These are phyloP conservation scores for Pituophis catenifer DNA, from an alignment of 2,113 vertebrate genomes.

Conservation along the genomic window DNA sequence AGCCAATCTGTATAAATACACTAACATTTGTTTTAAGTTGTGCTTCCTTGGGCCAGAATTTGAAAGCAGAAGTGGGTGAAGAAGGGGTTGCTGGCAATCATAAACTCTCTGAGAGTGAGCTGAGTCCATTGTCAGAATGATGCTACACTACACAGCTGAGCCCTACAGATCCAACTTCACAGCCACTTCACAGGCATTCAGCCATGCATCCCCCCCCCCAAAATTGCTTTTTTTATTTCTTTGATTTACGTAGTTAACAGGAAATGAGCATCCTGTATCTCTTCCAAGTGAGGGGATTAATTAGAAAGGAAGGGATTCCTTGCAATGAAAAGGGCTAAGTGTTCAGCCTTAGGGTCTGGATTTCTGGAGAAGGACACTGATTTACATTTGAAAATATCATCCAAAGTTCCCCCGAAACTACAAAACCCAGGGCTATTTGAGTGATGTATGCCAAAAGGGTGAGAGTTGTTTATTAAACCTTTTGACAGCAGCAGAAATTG, in stretches of 20 bases:
- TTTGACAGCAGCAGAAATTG: constrained; percentile 9
- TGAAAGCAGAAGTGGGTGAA: background rate
- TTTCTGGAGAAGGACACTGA: background rate
- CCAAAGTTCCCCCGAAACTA: background rate
- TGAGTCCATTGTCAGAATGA: background rate
- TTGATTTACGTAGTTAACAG: background rate
- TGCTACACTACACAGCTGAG: background rate
- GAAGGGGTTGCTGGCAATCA: background rate
- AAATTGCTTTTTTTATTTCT: background rate
- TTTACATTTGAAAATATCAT: background rate
- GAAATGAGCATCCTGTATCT: background rate
- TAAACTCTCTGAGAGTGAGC: background rate
- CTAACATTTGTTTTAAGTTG: background rate
- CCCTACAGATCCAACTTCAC: background rate
- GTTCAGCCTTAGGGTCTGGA: background rate
- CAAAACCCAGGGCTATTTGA: background rate
- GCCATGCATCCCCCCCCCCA: background rate
- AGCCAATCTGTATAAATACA: background rate
- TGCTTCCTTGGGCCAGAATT: background rate
- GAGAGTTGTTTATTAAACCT: constrained; percentile 16
- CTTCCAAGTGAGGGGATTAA: background rate
- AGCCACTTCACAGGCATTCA: background rate
- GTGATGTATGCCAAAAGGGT: background rate
- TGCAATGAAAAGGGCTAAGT: background rate
- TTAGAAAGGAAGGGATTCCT: background rate